Evolutionary conservation across 2,888 invertebrate species (phyloP).

Genomic region (Plagiodera versicolora): DNA sequence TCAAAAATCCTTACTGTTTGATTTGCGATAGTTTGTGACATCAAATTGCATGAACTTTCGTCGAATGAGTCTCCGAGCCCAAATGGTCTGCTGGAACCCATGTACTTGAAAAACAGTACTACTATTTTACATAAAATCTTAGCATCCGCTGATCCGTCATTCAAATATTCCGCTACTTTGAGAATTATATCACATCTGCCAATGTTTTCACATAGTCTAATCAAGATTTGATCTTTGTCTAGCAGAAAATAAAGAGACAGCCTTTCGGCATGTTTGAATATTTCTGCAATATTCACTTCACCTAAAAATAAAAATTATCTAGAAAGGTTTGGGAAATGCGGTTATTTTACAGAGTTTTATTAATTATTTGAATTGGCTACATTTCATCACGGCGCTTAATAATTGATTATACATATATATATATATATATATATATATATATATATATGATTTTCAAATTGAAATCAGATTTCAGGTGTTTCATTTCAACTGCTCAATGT

Average conservation of each 20-base stretch:
- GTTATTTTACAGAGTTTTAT: too few relatives aligned
- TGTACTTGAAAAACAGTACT: constrained; percentile 37
- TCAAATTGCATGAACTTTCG: constrained; percentile 10
- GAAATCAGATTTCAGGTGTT: too few relatives aligned
- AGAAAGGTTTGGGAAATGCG: too few relatives aligned
- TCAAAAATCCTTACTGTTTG: background rate
- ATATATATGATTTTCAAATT: too few relatives aligned
- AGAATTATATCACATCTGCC: constrained; percentile 35
- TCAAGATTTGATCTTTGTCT: constrained; percentile 32
- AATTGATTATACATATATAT: too few relatives aligned
- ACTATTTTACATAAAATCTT: constrained; percentile 37
- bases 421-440: too few relatives aligned
- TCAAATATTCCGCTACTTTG: constrained; percentile 33
- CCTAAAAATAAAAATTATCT: background rate
- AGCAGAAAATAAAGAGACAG: constrained; percentile 34
- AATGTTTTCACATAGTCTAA: constrained; percentile 36
- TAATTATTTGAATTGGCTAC: too few relatives aligned
- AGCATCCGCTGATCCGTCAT: constrained; percentile 27
- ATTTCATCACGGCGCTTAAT: too few relatives aligned
- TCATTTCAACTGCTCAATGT: too few relatives aligned
- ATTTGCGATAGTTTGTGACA: constrained; percentile 12
- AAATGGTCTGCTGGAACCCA: constrained; percentile 16
- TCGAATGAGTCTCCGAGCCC: constrained; percentile 10
- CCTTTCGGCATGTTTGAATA: constrained; percentile 24
- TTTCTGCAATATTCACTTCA: constrained; percentile 6